Evolutionary conservation across 2,113 vertebrate genomes (phyloP), one percentile per base, ranked within the genome.

Genomic region (Actenoides hombroni): DNA sequence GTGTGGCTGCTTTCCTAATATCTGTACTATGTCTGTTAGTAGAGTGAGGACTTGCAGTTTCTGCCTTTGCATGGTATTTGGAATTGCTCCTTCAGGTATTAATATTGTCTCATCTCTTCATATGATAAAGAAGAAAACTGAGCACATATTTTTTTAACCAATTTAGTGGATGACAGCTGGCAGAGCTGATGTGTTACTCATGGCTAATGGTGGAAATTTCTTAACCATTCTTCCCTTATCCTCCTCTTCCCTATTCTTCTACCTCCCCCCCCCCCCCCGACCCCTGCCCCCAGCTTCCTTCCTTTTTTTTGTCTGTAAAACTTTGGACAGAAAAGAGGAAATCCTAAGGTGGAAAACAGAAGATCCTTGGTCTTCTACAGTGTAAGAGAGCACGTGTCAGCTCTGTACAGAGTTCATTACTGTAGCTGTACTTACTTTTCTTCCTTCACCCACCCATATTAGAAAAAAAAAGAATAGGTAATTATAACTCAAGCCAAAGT

Each of bases 401-500:
- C 65, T 94, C 60, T 69, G 35, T 68, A 5, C 51, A 26, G 70
- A 83, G 86, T 92, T 93, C 20, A 37, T 89, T 23, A 35, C 56
- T 85, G 35, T 84, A 73, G 42, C 77, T 94, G 48, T 29, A 28
- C 91, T 96, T 89, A 56, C 63, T 88, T 78, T 23, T 86, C 13
- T 86, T 88, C 60, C 11, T 89, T 48, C 11, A 86, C n/a, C 13
- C 49, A 31, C 26, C 48, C 91, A 74, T n/a, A 59, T 63, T 85
- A 93, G 95, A 57, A 95, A 86, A 92, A 83, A 91, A 86, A 91
- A 75, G n/a, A 46, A 73, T 83, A 84, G 65, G 93, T 97, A 92
- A 94, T 96, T 87, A 65, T 94, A 97, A 95, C 86, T 91, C 40
- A 79, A 93, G 53, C 77, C 77, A 86, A 89, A 97, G 93, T 96